Conservation (phyloP, 1,140 invertebrate genomes). For the Sinella curviseta region DNA sequence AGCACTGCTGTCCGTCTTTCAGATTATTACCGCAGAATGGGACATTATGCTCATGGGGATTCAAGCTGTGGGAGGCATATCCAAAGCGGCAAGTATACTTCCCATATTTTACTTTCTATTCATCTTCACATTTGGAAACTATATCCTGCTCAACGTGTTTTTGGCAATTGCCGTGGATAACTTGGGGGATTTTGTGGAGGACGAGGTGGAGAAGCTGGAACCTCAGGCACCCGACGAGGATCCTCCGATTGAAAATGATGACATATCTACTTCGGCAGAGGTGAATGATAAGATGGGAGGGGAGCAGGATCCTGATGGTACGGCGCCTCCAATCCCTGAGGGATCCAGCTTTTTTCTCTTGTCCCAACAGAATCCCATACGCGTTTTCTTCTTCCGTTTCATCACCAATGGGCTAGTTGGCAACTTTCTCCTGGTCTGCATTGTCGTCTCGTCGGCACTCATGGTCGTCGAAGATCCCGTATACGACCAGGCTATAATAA, state of each 20-base stretch:
- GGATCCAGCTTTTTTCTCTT: too few relatives aligned
- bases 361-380: conserved; percentile 56
- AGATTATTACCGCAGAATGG: conserved; percentile 99
- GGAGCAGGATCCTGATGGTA: conserved; percentile 50
- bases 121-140: conserved; percentile 98
- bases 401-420: conserved; percentile 60
- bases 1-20: conserved; percentile 68
- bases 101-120: conserved; percentile 98
- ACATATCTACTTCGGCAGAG: background rate
- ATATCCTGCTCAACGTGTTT: conserved; percentile 99
- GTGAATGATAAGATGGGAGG: conserved; percentile 33
- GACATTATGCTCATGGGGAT: conserved; percentile 99
- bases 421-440: conserved; percentile 64
- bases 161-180: conserved; percentile 99
- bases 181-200: conserved; percentile 98
- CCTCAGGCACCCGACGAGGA: too few relatives aligned
- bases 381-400: conserved; percentile 57
- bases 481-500: conserved; percentile 57
- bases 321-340: conserved; percentile 62
- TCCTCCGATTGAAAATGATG: background rate
- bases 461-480: conserved; percentile 68
- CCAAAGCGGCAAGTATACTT: conserved; percentile 81
- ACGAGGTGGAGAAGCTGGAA: conserved; percentile 82
- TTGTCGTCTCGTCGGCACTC: conserved; percentile 62
- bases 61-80: conserved; percentile 83